Evolutionary conservation across 1,140 invertebrate genomes (phyloP).

Genomic region (Plodia interpunctella): DNA sequence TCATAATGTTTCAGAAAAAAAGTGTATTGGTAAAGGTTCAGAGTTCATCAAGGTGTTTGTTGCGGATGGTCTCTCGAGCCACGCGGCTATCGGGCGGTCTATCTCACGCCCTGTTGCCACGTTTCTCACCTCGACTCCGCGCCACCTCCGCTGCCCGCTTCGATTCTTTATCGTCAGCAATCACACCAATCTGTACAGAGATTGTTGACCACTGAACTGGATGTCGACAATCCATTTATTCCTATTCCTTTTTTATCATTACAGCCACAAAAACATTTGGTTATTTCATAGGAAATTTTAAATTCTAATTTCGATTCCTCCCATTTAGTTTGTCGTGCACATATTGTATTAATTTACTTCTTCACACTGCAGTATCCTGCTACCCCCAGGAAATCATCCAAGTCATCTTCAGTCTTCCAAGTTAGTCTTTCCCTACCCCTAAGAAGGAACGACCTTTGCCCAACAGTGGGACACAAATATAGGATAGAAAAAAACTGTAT

Average conservation of each 20-base stretch:
- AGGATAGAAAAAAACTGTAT: no score
- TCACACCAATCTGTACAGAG: slow-evolving; percentile 51
- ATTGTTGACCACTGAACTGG: slow-evolving; percentile 49
- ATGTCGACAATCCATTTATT: slow-evolving; percentile 42
- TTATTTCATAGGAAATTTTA: no score
- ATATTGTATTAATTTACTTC: no score
- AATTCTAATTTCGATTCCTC: no score
- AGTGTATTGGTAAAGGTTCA: background rate
- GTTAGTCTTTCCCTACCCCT: no score
- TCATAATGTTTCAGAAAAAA: background rate
- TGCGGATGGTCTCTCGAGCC: slow-evolving; percentile 20
- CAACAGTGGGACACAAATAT: no score
- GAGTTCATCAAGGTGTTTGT: slow-evolving; percentile 1
- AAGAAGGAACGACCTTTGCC: no score
- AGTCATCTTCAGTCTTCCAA: no score
- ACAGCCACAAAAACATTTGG: no score
- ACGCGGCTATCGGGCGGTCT: slow-evolving; percentile 44
- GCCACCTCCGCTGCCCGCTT: slow-evolving; percentile 38
- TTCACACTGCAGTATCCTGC: no score
- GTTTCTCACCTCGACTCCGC: slow-evolving; percentile 66
- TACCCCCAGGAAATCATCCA: no score
- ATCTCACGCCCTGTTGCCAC: slow-evolving; percentile 70
- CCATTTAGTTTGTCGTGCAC: no score
- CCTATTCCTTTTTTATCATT: slow-evolving; percentile 14
- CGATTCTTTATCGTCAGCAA: slow-evolving; percentile 58